These are phyloP conservation scores for Mesorhabditis spiculigera DNA, from an alignment of 2,888 invertebrate species.

Conservation along the genomic window DNA sequence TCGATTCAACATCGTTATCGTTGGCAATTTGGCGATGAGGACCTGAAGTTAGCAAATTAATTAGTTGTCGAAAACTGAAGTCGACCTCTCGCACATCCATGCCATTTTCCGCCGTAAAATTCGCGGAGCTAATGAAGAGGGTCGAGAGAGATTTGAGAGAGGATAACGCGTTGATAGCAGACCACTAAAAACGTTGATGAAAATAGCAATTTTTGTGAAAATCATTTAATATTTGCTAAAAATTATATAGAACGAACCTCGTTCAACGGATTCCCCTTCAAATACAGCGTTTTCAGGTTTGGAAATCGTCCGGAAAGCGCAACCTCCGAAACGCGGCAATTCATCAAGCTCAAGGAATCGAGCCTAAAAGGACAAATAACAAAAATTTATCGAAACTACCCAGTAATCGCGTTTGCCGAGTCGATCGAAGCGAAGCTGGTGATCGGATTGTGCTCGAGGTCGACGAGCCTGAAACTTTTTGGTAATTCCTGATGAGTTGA, in stretches of 20 bases:
- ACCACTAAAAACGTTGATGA: too few species aligned
- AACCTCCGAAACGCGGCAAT: conserved; percentile 23
- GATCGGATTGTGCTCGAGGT: conserved; percentile 33
- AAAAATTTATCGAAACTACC: neutral
- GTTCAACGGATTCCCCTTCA: conserved; percentile 20
- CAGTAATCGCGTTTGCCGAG: conserved; percentile 17
- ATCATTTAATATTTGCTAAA: too few species aligned
- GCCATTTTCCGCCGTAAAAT: conserved; percentile 25
- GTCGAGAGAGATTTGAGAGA: conserved; percentile 19
- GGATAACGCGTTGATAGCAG: conserved; percentile 24
- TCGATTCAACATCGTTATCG: conserved; percentile 32
- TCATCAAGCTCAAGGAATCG: conserved; percentile 20
- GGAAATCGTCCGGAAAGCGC: conserved; percentile 19
- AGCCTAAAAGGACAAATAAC: conserved; percentile 14
- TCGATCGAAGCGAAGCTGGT: conserved; percentile 17
- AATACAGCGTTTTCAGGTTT: conserved; percentile 23
- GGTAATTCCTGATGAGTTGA: too few species aligned
- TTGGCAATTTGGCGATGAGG: conserved; percentile 37
- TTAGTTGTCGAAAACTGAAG: too few species aligned
- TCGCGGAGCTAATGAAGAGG: conserved; percentile 25
- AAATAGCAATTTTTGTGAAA: too few species aligned
- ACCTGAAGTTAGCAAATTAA: too few species aligned
- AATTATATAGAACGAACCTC: too few species aligned
- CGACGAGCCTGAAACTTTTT: conserved; percentile 28
- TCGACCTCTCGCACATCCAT: conserved; percentile 30